Percentiles rank a stretch among this genome's conserved stretches.
Evolutionary conservation across 2,113 vertebrate species (phyloP).

Genomic region (Anser cygnoides): DNA sequence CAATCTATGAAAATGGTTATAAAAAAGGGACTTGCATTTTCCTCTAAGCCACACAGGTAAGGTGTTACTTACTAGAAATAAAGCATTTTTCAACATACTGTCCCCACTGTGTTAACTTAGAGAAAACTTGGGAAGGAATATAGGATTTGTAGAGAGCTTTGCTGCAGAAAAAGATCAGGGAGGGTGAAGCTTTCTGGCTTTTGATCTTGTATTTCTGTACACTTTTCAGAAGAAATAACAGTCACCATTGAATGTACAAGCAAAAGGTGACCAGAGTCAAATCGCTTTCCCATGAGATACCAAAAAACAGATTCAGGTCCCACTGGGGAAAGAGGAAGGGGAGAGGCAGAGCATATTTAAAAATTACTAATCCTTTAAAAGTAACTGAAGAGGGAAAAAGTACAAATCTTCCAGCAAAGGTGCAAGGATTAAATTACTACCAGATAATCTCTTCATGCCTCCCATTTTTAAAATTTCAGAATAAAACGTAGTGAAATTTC

Average conservation of each 20-base stretch:
- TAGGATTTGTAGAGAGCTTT: neutral
- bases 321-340: neutral
- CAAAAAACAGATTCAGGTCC: neutral
- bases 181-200: neutral
- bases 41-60: neutral
- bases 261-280: neutral
- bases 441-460: neutral
- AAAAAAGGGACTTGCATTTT: neutral
- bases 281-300: neutral
- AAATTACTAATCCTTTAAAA: neutral
- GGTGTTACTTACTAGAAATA: neutral
- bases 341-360: neutral
- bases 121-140: neutral
- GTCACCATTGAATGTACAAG: neutral
- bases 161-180: neutral
- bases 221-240: neutral
- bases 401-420: neutral
- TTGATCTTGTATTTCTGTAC: neutral
- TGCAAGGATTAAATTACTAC: neutral
- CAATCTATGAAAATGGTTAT: neutral
- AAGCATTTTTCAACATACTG: neutral
- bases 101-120: neutral
- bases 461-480: neutral
- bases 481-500: neutral
- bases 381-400: neutral